Evolutionary conservation across 2,888 invertebrate genomes (phyloP).

Genomic region (Tenodera sinensis): DNA sequence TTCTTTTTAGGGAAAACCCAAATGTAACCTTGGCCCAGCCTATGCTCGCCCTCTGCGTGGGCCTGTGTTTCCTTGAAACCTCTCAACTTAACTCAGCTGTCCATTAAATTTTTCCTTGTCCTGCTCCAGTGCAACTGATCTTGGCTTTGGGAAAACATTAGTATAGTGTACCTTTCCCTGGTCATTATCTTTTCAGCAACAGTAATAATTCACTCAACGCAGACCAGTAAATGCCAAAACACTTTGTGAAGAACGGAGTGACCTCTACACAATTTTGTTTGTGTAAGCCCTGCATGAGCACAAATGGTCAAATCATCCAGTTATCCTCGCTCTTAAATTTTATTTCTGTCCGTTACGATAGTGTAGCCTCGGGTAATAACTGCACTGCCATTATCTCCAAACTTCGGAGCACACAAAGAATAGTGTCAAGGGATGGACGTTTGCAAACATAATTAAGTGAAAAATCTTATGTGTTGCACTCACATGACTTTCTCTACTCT

Average conservation of each 20-base stretch:
- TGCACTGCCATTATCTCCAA: too few relatives aligned
- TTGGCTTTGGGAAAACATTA: neutral
- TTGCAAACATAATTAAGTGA: too few relatives aligned
- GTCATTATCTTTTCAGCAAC: neutral
- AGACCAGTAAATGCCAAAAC: neutral
- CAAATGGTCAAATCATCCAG: neutral
- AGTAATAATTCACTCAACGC: neutral
- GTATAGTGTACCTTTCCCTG: neutral
- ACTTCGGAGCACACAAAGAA: too few relatives aligned
- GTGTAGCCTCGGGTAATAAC: neutral
- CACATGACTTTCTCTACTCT: too few relatives aligned
- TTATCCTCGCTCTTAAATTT: neutral
- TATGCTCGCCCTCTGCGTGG: neutral
- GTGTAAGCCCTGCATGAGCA: neutral
- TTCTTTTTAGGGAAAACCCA: neutral
- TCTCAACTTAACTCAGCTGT: neutral
- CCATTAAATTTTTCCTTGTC: neutral
- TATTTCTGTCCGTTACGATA: neutral
- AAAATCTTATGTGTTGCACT: too few relatives aligned
- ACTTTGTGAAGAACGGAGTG: neutral
- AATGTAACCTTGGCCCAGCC: neutral
- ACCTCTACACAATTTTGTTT: neutral
- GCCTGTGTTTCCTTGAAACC: neutral
- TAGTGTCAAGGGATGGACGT: too few relatives aligned
- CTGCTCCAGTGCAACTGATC: neutral